Base-by-base conservation (phyloP, 92 coral and sea anemone species). In the Epizoanthus illoricatus region DNA sequence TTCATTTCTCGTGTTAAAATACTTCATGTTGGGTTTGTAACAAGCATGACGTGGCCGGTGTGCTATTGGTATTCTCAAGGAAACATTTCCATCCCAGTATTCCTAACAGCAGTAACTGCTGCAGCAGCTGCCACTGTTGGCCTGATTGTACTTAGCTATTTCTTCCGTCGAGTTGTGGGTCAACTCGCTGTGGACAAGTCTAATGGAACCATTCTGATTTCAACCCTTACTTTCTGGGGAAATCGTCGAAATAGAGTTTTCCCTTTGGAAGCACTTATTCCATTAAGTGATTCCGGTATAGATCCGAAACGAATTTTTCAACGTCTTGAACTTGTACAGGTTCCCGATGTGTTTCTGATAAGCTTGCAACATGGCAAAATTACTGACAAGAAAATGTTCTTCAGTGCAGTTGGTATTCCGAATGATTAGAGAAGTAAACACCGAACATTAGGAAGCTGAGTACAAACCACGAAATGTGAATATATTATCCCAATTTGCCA, bases 171-270 rank as follows among this genome's bases (percentile, higher is more conserved):
- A 40, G 80, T 93, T 76, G 87, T 93, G 55, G 97, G 97, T 4
- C 88, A 90, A 65, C 71, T 93, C 36, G 86, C 92, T 41, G 68
- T 88, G 39, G 84, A 88, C 76, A 65, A 73, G 64, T 3, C 33
- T 33, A 64, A 67, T 12, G 80, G 86, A 61, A 71, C 84, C 20
- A 80, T 93, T 17, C 89, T 78, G 19, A 91, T 93, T 67, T 93
- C 97, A 39, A 86, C 94, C 20, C 68, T 93, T 56, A 86, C 94
- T 1, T 93, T 93, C 84, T 93, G 97, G 97, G 97, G 97, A 21
- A 93, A 91, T 69, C 92, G 97, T 13, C 84, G 89, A 62, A 87
- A 88, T 69, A 57, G 60, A 39, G 81, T 79, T 16, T 57, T 92
- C 17, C 92, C 90, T 11, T 23, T 86, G 3, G 24, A 86, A 7